phyloP scores from a whole-genome alignment of 2,888 invertebrate genomes.

The Hetaerina titia region DNA sequence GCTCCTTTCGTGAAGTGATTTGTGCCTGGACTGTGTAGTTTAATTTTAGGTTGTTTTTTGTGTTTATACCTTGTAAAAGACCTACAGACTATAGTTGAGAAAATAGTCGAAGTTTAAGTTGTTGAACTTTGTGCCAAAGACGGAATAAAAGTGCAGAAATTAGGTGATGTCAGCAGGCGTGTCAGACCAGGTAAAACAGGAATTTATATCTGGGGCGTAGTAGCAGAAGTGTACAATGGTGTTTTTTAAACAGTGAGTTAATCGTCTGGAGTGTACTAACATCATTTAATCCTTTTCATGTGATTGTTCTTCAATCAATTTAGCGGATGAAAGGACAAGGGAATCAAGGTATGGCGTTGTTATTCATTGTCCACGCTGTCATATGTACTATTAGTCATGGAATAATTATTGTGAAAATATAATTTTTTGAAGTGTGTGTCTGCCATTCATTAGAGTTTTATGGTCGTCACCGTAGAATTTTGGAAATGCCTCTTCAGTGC shows the following conservation, averaged over 20 bases:
- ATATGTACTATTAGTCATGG: conserved; percentile 63
- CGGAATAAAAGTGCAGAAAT: conserved; percentile 71
- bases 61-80: conserved; percentile 69
- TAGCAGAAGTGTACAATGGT: conserved; percentile 71
- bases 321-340: conserved; percentile 93
- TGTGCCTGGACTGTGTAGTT: conserved; percentile 70
- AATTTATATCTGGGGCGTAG: conserved; percentile 75
- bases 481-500: background rate
- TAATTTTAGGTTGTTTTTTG: conserved; percentile 71
- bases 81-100: conserved; percentile 68
- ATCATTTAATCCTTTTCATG: conserved; percentile 72
- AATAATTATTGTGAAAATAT: background rate
- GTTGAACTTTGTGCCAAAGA: conserved; percentile 70
- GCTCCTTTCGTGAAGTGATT: conserved; percentile 71
- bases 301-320: conserved; percentile 72
- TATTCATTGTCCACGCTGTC: conserved; percentile 65
- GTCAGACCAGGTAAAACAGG: conserved; percentile 89
- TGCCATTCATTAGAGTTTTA: background rate
- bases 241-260: conserved; percentile 73
- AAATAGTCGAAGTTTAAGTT: conserved; percentile 69
- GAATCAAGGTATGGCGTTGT: conserved; percentile 84
- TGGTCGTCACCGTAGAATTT: background rate
- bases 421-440: background rate
- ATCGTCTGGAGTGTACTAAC: conserved; percentile 73
- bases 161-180: conserved; percentile 90